phyloP scores from a whole-genome alignment of 2,797 vertebrate genomes.

The Zalophus californianus region DNA sequence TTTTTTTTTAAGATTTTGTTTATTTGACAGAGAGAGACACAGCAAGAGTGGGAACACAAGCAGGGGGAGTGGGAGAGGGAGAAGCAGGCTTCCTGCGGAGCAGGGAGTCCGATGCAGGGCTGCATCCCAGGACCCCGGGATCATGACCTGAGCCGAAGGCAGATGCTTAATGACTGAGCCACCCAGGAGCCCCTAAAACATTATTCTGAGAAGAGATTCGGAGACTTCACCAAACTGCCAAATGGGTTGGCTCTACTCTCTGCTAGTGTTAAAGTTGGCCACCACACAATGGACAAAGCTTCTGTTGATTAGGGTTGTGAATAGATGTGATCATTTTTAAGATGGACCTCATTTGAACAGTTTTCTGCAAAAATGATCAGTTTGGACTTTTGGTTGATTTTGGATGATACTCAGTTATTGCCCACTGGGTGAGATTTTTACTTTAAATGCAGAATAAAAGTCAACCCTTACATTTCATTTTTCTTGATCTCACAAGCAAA shows the following conservation, averaged over 20 bases:
- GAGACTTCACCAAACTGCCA: not conserved
- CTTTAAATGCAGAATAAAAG: slow-evolving; percentile 51
- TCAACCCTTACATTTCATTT: slow-evolving; percentile 16
- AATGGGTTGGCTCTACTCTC: not conserved
- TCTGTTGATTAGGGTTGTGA: not conserved
- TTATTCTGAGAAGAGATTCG: not conserved
- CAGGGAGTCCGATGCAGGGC: too few species aligned
- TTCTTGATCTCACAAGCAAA: slow-evolving; percentile 27
- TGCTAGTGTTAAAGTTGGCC: not conserved
- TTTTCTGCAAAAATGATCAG: slow-evolving; percentile 29
- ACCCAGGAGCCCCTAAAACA: not conserved
- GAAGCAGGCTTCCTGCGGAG: too few species aligned
- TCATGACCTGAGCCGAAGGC: too few species aligned
- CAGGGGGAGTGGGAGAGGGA: too few species aligned
- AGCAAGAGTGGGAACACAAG: too few species aligned
- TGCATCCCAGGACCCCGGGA: too few species aligned
- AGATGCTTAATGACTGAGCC: too few species aligned
- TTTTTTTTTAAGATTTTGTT: too few species aligned
- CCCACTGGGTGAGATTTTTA: slow-evolving; percentile 31
- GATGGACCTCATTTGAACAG: not conserved
- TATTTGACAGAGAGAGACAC: too few species aligned
- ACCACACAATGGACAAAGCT: not conserved
- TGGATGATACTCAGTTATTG: not conserved
- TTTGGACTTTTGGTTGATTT: slow-evolving; percentile 40
- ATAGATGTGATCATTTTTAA: not conserved